A percentile compares a stretch with the other conserved stretches of the same genome.
These are phyloP conservation scores for Zapornia atra DNA, from an alignment of 2,113 vertebrate species.

Conservation along the genomic window DNA sequence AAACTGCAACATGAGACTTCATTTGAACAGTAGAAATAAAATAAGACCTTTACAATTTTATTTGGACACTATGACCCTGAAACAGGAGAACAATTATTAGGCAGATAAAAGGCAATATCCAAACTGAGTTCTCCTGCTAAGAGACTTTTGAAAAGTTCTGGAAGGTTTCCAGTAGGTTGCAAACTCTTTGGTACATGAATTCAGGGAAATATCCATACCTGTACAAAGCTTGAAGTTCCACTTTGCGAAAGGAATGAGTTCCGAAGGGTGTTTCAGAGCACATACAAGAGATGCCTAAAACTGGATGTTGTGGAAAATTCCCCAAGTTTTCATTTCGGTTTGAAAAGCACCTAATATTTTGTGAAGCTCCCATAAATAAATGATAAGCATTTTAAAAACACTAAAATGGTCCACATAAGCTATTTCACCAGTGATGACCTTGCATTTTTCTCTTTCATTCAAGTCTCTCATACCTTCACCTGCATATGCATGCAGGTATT, in stretches of 20 bases:
- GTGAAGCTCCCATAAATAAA: neutral
- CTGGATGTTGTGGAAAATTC: neutral
- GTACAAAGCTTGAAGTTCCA: neutral
- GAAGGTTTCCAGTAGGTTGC: neutral
- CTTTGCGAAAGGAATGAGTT: neutral
- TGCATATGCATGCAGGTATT: neutral
- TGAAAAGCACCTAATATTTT: neutral
- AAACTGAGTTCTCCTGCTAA: neutral
- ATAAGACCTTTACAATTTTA: neutral
- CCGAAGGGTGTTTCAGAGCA: neutral
- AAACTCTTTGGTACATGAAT: neutral
- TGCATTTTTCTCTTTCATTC: neutral
- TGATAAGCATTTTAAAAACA: neutral
- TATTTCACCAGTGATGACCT: neutral
- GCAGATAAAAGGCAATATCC: neutral
- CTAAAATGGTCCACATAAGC: neutral
- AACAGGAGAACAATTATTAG: neutral
- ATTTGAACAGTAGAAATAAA: conserved; percentile 1
- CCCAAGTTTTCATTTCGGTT: neutral
- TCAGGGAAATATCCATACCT: neutral
- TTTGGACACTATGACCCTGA: neutral
- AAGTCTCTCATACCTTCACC: rapidly evolving
- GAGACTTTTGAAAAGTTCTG: neutral
- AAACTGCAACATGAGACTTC: neutral
- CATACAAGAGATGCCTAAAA: neutral